Conservation (phyloP, 2,888 invertebrate genomes). For the Aquatica leii region DNA sequence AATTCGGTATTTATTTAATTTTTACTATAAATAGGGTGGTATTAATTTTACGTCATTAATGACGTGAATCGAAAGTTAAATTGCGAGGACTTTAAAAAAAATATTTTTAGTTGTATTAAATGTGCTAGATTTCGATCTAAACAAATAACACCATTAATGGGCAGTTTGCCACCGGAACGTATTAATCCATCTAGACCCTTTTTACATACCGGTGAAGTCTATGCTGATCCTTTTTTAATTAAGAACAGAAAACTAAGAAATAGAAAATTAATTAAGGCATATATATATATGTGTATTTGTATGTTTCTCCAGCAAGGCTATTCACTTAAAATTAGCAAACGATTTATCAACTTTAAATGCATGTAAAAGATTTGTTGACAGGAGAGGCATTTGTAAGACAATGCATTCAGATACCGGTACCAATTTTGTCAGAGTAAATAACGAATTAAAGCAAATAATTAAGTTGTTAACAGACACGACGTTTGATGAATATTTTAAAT, state of each 20-base stretch:
- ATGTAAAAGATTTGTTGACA: slow-evolving; percentile 39
- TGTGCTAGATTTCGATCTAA: neutral
- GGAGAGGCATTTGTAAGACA: slow-evolving; percentile 29
- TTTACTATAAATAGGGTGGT: too few species aligned
- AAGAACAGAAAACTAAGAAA: slow-evolving; percentile 42
- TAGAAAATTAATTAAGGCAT: slow-evolving; percentile 36
- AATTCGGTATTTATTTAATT: too few species aligned
- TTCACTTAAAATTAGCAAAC: slow-evolving; percentile 39
- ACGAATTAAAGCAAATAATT: slow-evolving; percentile 27
- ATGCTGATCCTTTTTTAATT: slow-evolving; percentile 43
- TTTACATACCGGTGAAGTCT: slow-evolving; percentile 43
- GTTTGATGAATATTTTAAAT: neutral
- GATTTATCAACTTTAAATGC: slow-evolving; percentile 35
- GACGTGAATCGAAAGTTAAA: too few species aligned
- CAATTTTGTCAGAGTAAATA: slow-evolving; percentile 41
- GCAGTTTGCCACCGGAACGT: slow-evolving; percentile 41
- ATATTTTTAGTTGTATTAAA: too few species aligned
- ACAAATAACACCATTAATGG: slow-evolving; percentile 36
- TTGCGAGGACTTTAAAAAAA: too few species aligned
- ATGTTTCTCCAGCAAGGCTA: slow-evolving; percentile 40
- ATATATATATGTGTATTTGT: slow-evolving; percentile 42
- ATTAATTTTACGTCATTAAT: too few species aligned
- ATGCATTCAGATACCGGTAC: slow-evolving; percentile 42
- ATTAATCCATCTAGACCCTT: slow-evolving; percentile 41
- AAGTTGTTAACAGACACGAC: slow-evolving; percentile 10